Evolutionary conservation across 2,888 invertebrate genomes (phyloP), one percentile per base, ranked within the genome.

Genomic region (Hemithea aestivaria): DNA sequence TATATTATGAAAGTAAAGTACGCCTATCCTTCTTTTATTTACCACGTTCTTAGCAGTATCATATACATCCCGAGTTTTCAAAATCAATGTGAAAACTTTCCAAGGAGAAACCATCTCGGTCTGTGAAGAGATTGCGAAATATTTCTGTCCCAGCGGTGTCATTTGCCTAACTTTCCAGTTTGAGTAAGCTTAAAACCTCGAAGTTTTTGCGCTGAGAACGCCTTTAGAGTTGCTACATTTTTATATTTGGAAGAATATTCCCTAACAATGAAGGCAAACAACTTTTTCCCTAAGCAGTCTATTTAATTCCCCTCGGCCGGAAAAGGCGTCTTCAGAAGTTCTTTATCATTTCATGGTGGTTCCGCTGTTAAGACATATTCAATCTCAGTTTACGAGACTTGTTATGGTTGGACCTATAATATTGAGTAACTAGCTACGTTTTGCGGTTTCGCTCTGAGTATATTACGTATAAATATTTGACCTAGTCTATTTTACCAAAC

Each of bases 91-190:
- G n/a, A n/a, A 74, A 76, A 75, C 66, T 74, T 74, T 44, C 29
- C 35, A 47, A 43, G 38, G 56, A 50, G 66, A 66, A 68, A 66
- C 69, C 71, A 71, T 75, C 70, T 70, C 36, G 33, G 29, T 37
- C 62, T 66, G 63, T 55, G 70, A 66, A 66, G 69, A 79, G 72
- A 80, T 80, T 80, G 79, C 76, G 65, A 73, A 75, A 77, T 73
- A 76, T 75, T 68, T 70, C 62, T 64, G 75, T 82, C 81, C 78
- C 79, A 50, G 60, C 70, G 74, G 81, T 76, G 74, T 81, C 80
- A 78, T 81, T 81, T 80, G 65, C 73, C 71, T 75, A 80, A 80
- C 78, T 81, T 80, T 71, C 62, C 65, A 73, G 73, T 79, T 76
- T 72, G 71, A 76, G 77, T 73, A 71, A 78, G 78, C 80, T 80